Evolutionary conservation across 2,888 invertebrate species (phyloP).

Genomic region (Trichogramma evanescens): DNA sequence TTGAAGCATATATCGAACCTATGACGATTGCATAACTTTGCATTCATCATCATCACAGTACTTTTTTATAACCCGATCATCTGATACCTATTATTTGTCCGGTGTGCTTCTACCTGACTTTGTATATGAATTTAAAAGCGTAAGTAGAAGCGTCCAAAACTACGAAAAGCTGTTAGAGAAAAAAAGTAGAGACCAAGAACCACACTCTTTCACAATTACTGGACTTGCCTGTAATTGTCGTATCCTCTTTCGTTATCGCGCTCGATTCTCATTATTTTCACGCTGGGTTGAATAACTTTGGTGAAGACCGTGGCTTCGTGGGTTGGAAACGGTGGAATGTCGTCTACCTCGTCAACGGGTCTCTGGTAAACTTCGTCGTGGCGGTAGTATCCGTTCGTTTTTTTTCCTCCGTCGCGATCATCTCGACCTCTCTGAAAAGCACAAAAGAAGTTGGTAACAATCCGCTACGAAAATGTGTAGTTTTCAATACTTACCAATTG

Average conservation of each 20-base stretch:
- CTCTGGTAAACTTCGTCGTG: constrained; percentile 39
- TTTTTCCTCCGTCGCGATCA: constrained; percentile 13
- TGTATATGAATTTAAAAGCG: constrained; percentile 14
- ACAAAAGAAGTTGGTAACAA: not conserved
- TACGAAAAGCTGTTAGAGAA: not conserved
- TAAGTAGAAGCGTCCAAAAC: constrained; percentile 16
- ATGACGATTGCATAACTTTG: no score
- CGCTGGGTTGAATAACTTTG: constrained; percentile 40
- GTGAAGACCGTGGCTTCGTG: constrained; percentile 34
- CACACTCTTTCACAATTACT: not conserved
- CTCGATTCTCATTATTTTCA: constrained; percentile 44
- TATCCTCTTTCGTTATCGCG: constrained; percentile 35
- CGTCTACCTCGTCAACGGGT: constrained; percentile 41
- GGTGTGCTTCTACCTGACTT: constrained; percentile 21
- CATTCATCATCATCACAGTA: no score
- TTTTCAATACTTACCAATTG: not conserved
- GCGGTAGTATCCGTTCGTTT: constrained; percentile 31
- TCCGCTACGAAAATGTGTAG: not conserved
- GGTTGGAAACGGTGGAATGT: constrained; percentile 41
- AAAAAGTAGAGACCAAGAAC: not conserved
- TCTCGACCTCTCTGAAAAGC: not conserved
- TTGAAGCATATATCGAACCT: no score
- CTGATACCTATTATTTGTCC: no score
- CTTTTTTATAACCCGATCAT: no score
- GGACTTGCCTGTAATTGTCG: constrained; percentile 36